Percentiles rank a stretch among this genome's conserved stretches.
These are phyloP conservation scores for Archips xylosteana DNA, from an alignment of 2,888 invertebrate genomes.

Conservation along the genomic window DNA sequence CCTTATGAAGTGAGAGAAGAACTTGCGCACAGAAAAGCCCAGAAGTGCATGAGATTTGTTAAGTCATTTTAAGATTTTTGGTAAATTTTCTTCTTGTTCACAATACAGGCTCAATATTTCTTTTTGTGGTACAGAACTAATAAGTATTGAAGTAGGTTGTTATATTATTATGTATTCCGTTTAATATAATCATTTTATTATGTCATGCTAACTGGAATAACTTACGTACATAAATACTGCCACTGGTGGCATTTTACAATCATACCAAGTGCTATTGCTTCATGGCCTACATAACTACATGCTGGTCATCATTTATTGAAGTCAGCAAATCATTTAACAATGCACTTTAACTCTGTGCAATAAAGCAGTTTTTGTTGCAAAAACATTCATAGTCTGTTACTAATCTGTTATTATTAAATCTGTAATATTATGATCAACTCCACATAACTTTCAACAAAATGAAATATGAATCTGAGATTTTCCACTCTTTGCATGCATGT, in stretches of 20 bases:
- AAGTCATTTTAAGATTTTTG: too few species aligned
- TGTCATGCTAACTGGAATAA: not conserved
- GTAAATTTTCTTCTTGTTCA: too few species aligned
- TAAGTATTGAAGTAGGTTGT: too few species aligned
- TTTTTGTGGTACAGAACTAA: not conserved
- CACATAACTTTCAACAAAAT: not conserved
- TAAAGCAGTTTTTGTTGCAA: not conserved
- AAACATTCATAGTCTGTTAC: not conserved
- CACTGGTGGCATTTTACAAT: not conserved
- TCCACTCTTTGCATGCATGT: not conserved
- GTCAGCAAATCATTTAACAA: not conserved
- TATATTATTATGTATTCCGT: too few species aligned
- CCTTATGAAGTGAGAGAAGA: too few species aligned
- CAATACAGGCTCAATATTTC: too few species aligned
- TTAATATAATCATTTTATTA: not conserved
- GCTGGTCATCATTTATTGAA: not conserved
- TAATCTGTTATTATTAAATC: not conserved
- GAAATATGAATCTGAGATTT: not conserved
- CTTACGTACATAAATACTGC: too few species aligned
- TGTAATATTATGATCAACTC: not conserved
- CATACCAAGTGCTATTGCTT: not conserved
- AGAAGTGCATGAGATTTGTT: too few species aligned
- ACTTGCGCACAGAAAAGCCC: too few species aligned
- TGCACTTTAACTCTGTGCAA: not conserved
- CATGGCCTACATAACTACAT: conserved; percentile 10